Percentiles rank a stretch among this genome's conserved stretches.
Conservation (phyloP, 2,888 invertebrate species). For the Acleris sparsana region DNA sequence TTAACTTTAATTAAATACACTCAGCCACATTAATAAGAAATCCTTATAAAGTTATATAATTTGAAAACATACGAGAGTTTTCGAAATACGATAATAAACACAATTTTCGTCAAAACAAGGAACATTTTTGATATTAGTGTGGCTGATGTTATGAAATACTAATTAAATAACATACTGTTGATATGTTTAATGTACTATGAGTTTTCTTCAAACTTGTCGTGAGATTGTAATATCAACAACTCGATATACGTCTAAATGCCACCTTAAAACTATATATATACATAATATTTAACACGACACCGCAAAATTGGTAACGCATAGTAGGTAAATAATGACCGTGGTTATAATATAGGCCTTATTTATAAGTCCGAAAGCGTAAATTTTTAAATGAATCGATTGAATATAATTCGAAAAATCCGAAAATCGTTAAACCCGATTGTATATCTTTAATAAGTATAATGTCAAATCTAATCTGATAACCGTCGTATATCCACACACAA, state of each 20-base stretch:
- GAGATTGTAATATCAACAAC: slow-evolving; percentile 65
- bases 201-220: slow-evolving; percentile 64
- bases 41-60: too few relatives aligned
- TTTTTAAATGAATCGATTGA: slow-evolving; percentile 15
- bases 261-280: slow-evolving; percentile 58
- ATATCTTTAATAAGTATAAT: slow-evolving; percentile 15
- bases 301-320: slow-evolving; percentile 69
- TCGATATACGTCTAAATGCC: slow-evolving; percentile 53
- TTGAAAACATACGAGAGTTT: background rate
- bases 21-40: slow-evolving; percentile 31
- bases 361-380: slow-evolving; percentile 52
- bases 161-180: slow-evolving; percentile 64
- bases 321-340: slow-evolving; percentile 51
- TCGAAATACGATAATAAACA: slow-evolving; percentile 9
- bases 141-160: slow-evolving; percentile 44
- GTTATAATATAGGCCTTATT: slow-evolving; percentile 74
- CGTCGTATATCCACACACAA: slow-evolving; percentile 49
- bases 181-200: slow-evolving; percentile 81
- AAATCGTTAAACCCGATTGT: slow-evolving; percentile 5
- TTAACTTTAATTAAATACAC: slow-evolving; percentile 29
- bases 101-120: slow-evolving; percentile 28
- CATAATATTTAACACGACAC: slow-evolving; percentile 58
- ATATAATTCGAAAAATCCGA: slow-evolving; percentile 16
- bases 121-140: slow-evolving; percentile 45
- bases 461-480: slow-evolving; percentile 29